Percentiles rank a stretch among this genome's conserved stretches.
phyloP scores from a whole-genome alignment of 2,888 invertebrate species.

The Hyppa rectilinea region DNA sequence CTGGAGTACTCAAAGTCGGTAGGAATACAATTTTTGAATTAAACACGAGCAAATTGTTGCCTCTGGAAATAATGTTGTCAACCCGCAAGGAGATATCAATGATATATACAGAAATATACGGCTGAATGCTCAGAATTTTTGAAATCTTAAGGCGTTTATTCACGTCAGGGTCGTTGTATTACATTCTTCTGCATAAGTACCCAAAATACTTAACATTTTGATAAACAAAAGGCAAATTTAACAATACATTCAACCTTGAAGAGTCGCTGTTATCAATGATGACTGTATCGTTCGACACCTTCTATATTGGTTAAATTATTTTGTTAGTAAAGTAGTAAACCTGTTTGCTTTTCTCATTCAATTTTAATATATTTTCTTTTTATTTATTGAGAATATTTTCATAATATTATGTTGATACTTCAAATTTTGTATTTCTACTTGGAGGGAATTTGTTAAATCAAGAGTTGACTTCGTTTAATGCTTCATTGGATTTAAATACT shows the following conservation, averaged over 20 bases:
- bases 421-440: not conserved
- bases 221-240: constrained; percentile 40
- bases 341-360: constrained; percentile 1
- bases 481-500: constrained; percentile 22
- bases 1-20: constrained; percentile 13
- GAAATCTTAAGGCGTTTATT: constrained; percentile 57
- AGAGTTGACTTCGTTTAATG: constrained; percentile 12
- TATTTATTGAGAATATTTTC: constrained; percentile 1
- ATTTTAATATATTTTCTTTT: too few relatives aligned
- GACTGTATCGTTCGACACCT: constrained; percentile 39
- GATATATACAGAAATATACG: constrained; percentile 63
- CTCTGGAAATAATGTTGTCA: constrained; percentile 49
- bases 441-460: not conserved
- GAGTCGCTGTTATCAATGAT: constrained; percentile 48
- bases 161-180: constrained; percentile 46
- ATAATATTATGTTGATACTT: not conserved
- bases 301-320: constrained; percentile 26
- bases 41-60: constrained; percentile 29
- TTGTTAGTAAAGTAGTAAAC: not conserved
- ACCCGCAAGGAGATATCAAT: constrained; percentile 60
- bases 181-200: constrained; percentile 34
- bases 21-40: constrained; percentile 31
- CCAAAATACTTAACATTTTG: constrained; percentile 42
- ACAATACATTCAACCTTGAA: constrained; percentile 33
- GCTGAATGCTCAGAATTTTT: constrained; percentile 59